Percentiles rank a stretch among this genome's conserved stretches.
These are phyloP conservation scores for Microcebus tavaratra DNA, from an alignment of 2,113 vertebrate genomes.

Conservation along the genomic window DNA sequence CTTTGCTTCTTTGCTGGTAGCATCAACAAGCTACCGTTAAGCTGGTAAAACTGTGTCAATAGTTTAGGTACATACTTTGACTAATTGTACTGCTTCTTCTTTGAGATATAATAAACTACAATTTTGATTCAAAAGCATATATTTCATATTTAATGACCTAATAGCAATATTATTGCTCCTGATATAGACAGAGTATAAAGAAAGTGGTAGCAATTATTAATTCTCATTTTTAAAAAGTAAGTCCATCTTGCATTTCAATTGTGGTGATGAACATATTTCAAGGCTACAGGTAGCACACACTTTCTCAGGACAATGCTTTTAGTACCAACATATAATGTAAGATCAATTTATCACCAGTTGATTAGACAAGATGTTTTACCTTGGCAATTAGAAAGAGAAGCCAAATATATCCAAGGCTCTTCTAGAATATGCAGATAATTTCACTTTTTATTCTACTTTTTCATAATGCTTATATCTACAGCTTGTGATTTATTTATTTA, in stretches of 20 bases:
- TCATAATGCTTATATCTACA: background rate
- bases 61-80: too few relatives aligned
- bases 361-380: background rate
- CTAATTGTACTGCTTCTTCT: too few relatives aligned
- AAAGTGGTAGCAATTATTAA: background rate
- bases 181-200: background rate
- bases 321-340: background rate
- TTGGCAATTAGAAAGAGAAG: background rate
- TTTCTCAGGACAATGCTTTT: background rate
- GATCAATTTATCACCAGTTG: background rate
- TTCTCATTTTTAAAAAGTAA: constrained; percentile 7
- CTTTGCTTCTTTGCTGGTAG: too few relatives aligned
- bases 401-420: background rate
- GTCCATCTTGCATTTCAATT: background rate
- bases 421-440: background rate
- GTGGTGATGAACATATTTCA: background rate
- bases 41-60: too few relatives aligned
- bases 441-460: background rate
- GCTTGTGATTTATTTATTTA: background rate
- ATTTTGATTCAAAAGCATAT: too few relatives aligned
- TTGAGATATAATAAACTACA: too few relatives aligned
- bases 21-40: too few relatives aligned
- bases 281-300: background rate
- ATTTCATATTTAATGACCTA: too few relatives aligned
- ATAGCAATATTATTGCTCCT: background rate